A percentile compares a stretch with the other conserved stretches of the same genome.
Evolutionary conservation across 2,113 vertebrate genomes (phyloP).

Genomic region (Craseonycteris thonglongyai): DNA sequence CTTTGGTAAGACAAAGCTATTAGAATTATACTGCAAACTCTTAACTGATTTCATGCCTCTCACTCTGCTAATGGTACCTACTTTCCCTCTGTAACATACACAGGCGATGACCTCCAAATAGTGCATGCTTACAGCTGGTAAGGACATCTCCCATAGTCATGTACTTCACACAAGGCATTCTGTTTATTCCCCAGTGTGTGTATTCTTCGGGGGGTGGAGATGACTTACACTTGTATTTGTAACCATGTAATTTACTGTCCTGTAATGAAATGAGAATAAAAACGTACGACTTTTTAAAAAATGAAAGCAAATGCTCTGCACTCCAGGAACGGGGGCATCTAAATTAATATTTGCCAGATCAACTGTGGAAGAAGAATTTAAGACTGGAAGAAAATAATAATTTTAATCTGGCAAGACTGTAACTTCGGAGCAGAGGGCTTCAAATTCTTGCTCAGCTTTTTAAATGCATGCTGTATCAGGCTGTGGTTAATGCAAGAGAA

Average conservation of each 20-base stretch:
- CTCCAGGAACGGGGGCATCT: neutral
- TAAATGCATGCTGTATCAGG: neutral
- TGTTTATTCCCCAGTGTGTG: neutral
- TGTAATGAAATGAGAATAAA: slow-evolving; percentile 14
- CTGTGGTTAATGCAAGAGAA: neutral
- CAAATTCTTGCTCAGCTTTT: neutral
- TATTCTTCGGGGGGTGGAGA: neutral
- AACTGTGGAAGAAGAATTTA: neutral
- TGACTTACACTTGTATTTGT: neutral
- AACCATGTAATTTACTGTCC: neutral
- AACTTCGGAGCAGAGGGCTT: neutral
- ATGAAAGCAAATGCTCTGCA: slow-evolving; percentile 23
- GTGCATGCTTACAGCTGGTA: neutral
- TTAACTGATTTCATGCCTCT: neutral
- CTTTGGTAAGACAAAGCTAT: neutral
- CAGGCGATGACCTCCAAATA: neutral
- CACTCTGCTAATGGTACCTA: neutral
- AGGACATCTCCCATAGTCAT: neutral
- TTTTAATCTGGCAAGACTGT: neutral
- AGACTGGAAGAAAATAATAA: neutral
- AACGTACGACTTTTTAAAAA: neutral
- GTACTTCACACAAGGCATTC: neutral
- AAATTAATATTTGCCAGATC: neutral
- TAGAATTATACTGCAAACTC: neutral
- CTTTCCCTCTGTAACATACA: neutral